Evolutionary conservation across 2,797 vertebrate genomes (phyloP), one percentile per base, ranked within the genome.

Genomic region (Sparus aurata): DNA sequence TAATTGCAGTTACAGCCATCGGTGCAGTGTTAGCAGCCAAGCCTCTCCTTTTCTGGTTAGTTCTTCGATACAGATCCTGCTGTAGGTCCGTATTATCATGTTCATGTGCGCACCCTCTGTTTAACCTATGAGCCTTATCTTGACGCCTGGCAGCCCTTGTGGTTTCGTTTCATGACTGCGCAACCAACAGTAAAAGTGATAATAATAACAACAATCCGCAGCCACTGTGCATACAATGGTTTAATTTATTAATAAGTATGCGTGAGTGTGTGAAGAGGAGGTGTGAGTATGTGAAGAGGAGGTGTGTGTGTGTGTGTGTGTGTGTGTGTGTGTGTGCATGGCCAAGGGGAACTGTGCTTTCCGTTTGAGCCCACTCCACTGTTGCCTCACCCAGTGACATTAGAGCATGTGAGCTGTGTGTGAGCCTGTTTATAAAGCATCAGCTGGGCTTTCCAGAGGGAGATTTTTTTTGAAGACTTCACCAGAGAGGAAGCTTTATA

Each of bases 371-470:
- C 6, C 8, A n/a, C n/a, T 61, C 47, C 47, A 25, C 47, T 30
- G 47, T 93, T 94, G 55, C 89, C 1, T 84, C 85, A 93, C 80
- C 41, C 6, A 30, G 45, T 90, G 77, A 92, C 79, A 75, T 69
- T 15, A 13, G 46, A 81, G 4, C 92, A 93, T 90, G 91, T 91
- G 93, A 93, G 53, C 22, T 64, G 1, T 30, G 25, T 43, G 20
- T 43, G 55, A 27, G 4, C 17, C 4, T 60, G 23, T 54, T 77
- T 45, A 20, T 25, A 77, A 74, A 61, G 12, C 27, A 4, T 12
- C 22, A 25, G n/a, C 5, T 38, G 64, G 77, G 15, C 0, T 76
- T 81, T 5, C 58, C 41, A 68, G 12, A 3, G 50, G 60, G 30
- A 61, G 10, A 47, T 78, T 68, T 77, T 47, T 45, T 12, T 79